These are phyloP conservation scores for Caenorhabditis japonica DNA, from an alignment of 2,888 invertebrate genomes.

Conservation along the genomic window DNA sequence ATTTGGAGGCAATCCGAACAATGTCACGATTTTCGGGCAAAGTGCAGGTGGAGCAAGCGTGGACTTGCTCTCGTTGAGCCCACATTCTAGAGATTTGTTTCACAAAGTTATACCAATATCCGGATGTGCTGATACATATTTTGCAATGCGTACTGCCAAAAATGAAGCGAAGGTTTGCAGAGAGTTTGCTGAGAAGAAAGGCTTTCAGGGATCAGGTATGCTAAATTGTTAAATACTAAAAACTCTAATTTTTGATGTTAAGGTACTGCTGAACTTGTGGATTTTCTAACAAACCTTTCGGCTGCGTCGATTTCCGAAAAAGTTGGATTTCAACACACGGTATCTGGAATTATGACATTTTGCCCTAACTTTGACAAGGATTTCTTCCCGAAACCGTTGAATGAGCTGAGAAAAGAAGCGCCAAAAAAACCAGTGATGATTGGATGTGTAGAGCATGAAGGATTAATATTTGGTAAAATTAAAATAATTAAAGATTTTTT, in stretches of 20 bases:
- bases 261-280: too few species aligned
- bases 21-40: constrained; percentile 74
- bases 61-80: constrained; percentile 63
- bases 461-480: neutral
- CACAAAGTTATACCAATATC: constrained; percentile 65
- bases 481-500: neutral
- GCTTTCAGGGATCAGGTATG: too few species aligned
- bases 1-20: constrained; percentile 73
- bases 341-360: constrained; percentile 31
- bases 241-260: too few species aligned
- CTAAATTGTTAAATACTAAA: too few species aligned
- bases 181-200: constrained; percentile 35
- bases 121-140: constrained; percentile 57
- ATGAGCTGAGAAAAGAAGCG: too few species aligned
- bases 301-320: neutral
- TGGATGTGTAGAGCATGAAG: too few species aligned
- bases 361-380: constrained; percentile 54
- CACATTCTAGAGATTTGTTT: constrained; percentile 66
- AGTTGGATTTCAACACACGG: constrained; percentile 18
- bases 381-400: constrained; percentile 25
- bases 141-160: constrained; percentile 42
- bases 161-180: constrained; percentile 27
- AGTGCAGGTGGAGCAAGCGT: constrained; percentile 68
- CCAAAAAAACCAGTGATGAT: too few species aligned
- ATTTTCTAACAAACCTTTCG: neutral